Conservation (phyloP, 2,797 vertebrate genomes). For the Pogoniulus pusillus region DNA sequence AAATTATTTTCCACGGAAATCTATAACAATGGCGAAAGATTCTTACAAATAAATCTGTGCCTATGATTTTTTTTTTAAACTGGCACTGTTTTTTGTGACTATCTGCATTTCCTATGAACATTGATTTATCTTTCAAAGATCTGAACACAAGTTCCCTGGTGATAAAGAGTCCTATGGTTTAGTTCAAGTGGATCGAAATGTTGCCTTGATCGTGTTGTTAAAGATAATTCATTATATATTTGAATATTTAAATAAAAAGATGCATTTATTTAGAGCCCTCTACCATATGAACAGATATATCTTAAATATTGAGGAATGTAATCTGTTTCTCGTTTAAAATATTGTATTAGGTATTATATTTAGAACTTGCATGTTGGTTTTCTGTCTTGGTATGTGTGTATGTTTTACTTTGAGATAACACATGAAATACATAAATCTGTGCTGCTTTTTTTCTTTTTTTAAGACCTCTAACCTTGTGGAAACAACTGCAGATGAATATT, state of each 20-base stretch:
- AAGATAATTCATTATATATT: not conserved
- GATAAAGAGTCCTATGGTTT: constrained; percentile 13
- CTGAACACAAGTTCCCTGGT: not conserved
- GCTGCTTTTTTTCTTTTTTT: constrained; percentile 43
- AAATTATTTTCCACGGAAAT: constrained; percentile 85
- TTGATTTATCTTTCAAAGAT: constrained; percentile 33
- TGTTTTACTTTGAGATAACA: not conserved
- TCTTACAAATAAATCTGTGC: constrained; percentile 74
- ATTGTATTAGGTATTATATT: not conserved
- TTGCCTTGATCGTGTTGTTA: not conserved
- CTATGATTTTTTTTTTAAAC: constrained; percentile 25
- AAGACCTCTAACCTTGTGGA: constrained; percentile 60
- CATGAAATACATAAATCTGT: not conserved
- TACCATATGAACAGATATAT: not conserved
- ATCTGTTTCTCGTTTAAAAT: not conserved
- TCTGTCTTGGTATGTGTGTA: constrained; percentile 10
- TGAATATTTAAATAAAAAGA: not conserved
- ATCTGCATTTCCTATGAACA: constrained; percentile 22
- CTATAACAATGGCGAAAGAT: constrained; percentile 92
- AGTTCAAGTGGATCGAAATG: constrained; percentile 43
- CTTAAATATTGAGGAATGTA: not conserved
- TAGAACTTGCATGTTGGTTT: not conserved
- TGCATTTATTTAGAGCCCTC: not conserved
- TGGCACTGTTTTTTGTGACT: constrained; percentile 15
- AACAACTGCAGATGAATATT: constrained; percentile 61